Base-by-base conservation (phyloP, 2,888 invertebrate species). In the Platycheirus rosarum region DNA sequence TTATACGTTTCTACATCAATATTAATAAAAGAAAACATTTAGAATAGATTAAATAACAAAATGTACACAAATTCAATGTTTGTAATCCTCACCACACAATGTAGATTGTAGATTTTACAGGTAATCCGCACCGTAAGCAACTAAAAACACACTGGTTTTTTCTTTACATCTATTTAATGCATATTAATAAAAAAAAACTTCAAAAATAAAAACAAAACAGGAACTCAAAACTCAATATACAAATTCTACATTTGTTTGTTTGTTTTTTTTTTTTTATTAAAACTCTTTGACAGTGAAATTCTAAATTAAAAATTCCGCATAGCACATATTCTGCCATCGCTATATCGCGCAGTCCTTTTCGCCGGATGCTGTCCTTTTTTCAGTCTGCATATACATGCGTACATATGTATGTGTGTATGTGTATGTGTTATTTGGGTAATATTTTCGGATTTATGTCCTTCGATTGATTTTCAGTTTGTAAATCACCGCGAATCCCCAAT, bases 391-490 rank as follows among this genome's bases (percentile, higher is more conserved):
- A 23, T 23, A 20, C 51, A 53, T 55, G 18, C 37, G 16, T 7
- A 9, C 37, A n/a, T 29, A 55, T 74, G 35, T 29, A n/a, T n/a
- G n/a, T n/a, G n/a, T n/a, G n/a, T n/a, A n/a, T n/a, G n/a, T n/a
- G n/a, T n/a, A n/a, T n/a, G n/a, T n/a, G n/a, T n/a, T n/a, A 49
- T 69, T 75, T 53, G 40, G 40, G 70, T 70, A 70, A 76, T 80
- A 76, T 71, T 76, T 76, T 63, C 76, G 66, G 68, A 71, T 77
- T 57, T 44, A 68, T 71, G 55, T 68, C 62, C 55, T 73, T 35
- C 71, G 57, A 82, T 77, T 82, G 82, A 82, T 77, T 82, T 82
- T 62, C 66, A 76, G 76, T 77, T 82, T 71, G 65, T 60, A 76
- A 82, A 63, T 76, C 66, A 63, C 65, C 51, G 1, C 53, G 8